These are phyloP conservation scores for Melanchra persicariae DNA, from an alignment of 2,888 invertebrate genomes.

Conservation along the genomic window DNA sequence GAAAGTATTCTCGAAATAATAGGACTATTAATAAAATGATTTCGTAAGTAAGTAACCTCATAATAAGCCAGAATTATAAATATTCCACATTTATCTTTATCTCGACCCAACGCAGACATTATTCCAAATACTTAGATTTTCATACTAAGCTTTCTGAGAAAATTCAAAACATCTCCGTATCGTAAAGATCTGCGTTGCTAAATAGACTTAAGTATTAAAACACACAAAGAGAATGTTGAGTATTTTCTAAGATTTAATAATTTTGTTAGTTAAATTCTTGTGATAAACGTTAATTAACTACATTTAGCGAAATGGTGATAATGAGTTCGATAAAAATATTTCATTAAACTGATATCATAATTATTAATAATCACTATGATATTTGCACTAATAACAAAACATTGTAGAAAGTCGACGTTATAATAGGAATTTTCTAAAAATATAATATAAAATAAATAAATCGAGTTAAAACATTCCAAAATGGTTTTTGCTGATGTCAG, in stretches of 20 bases:
- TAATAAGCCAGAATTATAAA: constrained; percentile 19
- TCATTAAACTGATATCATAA: too few relatives aligned
- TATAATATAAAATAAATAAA: background rate
- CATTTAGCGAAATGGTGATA: background rate
- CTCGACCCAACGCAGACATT: constrained; percentile 26
- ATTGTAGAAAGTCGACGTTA: too few relatives aligned
- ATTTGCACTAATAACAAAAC: too few relatives aligned
- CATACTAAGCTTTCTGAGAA: constrained; percentile 18
- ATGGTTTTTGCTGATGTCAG: background rate
- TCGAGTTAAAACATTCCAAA: background rate
- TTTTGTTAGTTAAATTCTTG: background rate
- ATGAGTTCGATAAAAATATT: background rate
- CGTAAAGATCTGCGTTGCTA: background rate
- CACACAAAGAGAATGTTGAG: constrained; percentile 23
- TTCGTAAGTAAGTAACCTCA: background rate
- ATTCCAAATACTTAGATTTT: constrained; percentile 31
- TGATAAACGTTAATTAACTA: background rate
- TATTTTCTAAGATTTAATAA: background rate
- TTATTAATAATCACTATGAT: too few relatives aligned
- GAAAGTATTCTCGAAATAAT: background rate
- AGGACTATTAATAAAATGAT: background rate
- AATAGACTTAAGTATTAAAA: constrained; percentile 21
- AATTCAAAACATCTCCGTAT: constrained; percentile 29
- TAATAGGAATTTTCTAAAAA: too few relatives aligned
- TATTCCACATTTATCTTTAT: constrained; percentile 9